Base-by-base conservation (phyloP, 2,797 vertebrate genomes). In the Chromis chromis region DNA sequence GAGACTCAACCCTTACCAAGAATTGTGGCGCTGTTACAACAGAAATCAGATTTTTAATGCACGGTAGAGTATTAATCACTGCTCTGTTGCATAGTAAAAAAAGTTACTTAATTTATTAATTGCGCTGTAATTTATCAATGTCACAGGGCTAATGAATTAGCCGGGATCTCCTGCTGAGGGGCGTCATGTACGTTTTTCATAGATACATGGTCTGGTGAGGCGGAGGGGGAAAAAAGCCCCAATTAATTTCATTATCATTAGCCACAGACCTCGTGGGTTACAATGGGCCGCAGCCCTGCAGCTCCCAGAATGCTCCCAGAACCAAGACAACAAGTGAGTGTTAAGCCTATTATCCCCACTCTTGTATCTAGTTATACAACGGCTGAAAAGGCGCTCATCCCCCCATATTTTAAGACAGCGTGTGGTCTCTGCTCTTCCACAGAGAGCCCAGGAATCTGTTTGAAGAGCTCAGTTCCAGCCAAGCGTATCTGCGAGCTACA, bases 41-140 rank as follows among this genome's bases (percentile, higher is more conserved):
- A 84, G 71, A 86, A 75, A 84, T 87, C 62, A 39, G 76, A 91
- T 92, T 87, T 87, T 90, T 84, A 81, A 92, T 86, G 70, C 77
- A 72, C 50, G 60, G 70, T 74, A 59, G 81, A 81, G 77, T 90
- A 87, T 91, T 88, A 92, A 92, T 92, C 85, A 82, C 64, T 22
- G 67, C 42, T 86, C 55, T 50, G 63, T 79, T 85, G 79, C 76
- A 79, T 76, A 74, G 89, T 25, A 25, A 90, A 89, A 91, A 88
- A 92, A 92, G 70, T 86, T 78, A 79, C 77, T 88, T 87, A 53
- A 91, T 91, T 76, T 86, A 91, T 90, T 91, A 91, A 95, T 93
- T 89, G 81, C 86, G 84, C 74, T 57, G 81, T 92, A 89, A 94
- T 94, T 92, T 86, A 93, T 94, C 93, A 91, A 74, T 89, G 92